These are phyloP conservation scores for Chlorocebus sabaeus DNA, from an alignment of 2,113 vertebrate genomes.

Conservation along the genomic window DNA sequence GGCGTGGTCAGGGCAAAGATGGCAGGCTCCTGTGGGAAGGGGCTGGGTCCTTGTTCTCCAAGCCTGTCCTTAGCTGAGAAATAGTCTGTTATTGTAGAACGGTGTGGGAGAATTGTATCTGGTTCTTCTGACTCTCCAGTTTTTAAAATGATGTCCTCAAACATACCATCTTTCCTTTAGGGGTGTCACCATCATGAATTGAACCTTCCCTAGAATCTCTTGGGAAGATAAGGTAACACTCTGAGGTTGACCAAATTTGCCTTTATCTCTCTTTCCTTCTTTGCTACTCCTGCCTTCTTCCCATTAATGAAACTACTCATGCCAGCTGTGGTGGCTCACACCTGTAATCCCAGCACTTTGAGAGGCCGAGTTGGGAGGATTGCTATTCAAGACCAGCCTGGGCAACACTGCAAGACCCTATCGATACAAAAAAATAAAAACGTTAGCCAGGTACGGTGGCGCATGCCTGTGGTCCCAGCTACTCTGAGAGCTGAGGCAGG, in stretches of 20 bases:
- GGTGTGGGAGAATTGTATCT: background rate
- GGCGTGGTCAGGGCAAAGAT: fast-evolving
- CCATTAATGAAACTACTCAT: background rate
- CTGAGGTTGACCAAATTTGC: background rate
- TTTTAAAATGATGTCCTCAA: background rate
- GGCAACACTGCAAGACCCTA: too few relatives aligned
- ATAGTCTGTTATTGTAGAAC: background rate
- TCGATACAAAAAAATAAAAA: too few relatives aligned
- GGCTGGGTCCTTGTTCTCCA: fast-evolving
- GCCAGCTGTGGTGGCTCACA: too few relatives aligned
- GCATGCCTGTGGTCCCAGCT: too few relatives aligned
- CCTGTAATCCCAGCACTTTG: too few relatives aligned
- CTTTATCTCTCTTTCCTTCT: constrained; percentile 7
- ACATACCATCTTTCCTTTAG: background rate
- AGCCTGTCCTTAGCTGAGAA: background rate
- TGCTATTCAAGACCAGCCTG: too few relatives aligned
- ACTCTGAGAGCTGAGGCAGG: too few relatives aligned
- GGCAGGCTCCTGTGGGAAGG: background rate
- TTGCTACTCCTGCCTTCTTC: background rate
- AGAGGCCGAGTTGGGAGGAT: too few relatives aligned
- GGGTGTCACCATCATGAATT: background rate
- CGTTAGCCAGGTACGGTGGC: too few relatives aligned
- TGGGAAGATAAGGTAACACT: background rate
- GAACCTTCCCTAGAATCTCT: background rate
- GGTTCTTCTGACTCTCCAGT: background rate